phyloP scores from a whole-genome alignment of 2,888 invertebrate species.

The Epirrita christyi region DNA sequence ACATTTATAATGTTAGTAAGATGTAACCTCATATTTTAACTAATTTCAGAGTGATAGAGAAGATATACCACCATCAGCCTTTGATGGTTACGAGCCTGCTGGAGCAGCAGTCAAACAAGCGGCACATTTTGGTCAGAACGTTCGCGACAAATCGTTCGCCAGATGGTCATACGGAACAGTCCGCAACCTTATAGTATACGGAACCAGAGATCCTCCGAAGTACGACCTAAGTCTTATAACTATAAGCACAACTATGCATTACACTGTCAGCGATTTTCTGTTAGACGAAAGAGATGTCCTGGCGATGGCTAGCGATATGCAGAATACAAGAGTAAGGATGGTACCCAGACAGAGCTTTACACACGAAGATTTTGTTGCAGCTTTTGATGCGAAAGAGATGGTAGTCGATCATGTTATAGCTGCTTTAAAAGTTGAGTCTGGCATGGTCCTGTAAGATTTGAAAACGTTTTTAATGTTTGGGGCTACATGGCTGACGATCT shows the following conservation, averaged over 20 bases:
- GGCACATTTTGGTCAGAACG: slow-evolving; percentile 69
- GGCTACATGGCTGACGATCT: no score
- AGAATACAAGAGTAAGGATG: background rate
- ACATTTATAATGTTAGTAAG: no score
- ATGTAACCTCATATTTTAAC: no score
- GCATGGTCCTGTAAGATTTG: background rate
- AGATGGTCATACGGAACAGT: slow-evolving; percentile 56
- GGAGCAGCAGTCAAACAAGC: slow-evolving; percentile 67
- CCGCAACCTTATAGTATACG: slow-evolving; percentile 54
- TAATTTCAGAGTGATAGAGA: slow-evolving; percentile 5
- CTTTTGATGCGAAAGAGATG: slow-evolving; percentile 10
- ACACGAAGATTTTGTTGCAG: slow-evolving; percentile 8
- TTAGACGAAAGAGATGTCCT: slow-evolving; percentile 12
- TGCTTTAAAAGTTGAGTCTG: slow-evolving; percentile 11
- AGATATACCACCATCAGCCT: background rate
- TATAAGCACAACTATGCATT: slow-evolving; percentile 53
- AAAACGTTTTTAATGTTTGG: no score
- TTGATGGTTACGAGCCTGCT: slow-evolving; percentile 25
- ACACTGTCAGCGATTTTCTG: slow-evolving; percentile 3
- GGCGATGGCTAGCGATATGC: slow-evolving; percentile 10
- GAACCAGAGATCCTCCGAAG: slow-evolving; percentile 49
- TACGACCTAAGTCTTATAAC: slow-evolving; percentile 59
- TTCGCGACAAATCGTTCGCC: slow-evolving; percentile 59
- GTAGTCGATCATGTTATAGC: slow-evolving; percentile 13
- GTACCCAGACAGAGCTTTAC: slow-evolving; percentile 4